Percentiles rank a stretch among this genome's conserved stretches.
These are phyloP conservation scores for Lepidocyrtinus sp. DNA, from an alignment of 2,888 invertebrate genomes.

Conservation along the genomic window DNA sequence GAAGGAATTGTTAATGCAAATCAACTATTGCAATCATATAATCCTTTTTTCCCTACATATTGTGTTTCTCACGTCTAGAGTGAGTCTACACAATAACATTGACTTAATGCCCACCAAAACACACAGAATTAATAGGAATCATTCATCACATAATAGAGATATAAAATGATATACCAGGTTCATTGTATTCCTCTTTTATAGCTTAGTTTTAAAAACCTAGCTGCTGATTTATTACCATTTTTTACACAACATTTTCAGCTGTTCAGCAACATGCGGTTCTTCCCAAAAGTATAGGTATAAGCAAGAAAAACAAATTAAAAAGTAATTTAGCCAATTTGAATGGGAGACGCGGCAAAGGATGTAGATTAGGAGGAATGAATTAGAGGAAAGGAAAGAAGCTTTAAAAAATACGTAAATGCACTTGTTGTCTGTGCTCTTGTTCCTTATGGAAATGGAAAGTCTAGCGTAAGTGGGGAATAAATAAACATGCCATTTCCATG, in stretches of 20 bases:
- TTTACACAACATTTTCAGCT: neutral
- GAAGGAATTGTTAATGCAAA: neutral
- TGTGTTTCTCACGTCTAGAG: neutral
- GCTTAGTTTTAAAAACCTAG: no score
- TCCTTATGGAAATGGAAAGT: no score
- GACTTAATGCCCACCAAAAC: neutral
- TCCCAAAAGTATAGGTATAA: neutral
- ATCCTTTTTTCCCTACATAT: neutral
- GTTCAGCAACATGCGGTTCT: slow-evolving; percentile 10
- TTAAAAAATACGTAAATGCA: no score
- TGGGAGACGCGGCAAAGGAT: slow-evolving; percentile 52
- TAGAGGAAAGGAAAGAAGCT: no score
- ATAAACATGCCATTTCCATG: no score
- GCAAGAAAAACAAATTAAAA: slow-evolving; percentile 53
- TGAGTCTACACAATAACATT: neutral
- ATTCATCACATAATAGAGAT: neutral
- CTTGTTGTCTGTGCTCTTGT: no score
- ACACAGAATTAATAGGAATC: neutral
- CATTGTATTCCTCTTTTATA: slow-evolving; percentile 13
- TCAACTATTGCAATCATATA: neutral
- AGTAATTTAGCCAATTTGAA: slow-evolving; percentile 56
- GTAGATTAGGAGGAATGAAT: no score
- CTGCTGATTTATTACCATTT: slow-evolving; percentile 9
- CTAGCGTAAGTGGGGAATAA: no score
- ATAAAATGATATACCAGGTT: slow-evolving; percentile 8